Conservation (phyloP, 1,140 invertebrate genomes). For the Armadillidium nasatum region DNA sequence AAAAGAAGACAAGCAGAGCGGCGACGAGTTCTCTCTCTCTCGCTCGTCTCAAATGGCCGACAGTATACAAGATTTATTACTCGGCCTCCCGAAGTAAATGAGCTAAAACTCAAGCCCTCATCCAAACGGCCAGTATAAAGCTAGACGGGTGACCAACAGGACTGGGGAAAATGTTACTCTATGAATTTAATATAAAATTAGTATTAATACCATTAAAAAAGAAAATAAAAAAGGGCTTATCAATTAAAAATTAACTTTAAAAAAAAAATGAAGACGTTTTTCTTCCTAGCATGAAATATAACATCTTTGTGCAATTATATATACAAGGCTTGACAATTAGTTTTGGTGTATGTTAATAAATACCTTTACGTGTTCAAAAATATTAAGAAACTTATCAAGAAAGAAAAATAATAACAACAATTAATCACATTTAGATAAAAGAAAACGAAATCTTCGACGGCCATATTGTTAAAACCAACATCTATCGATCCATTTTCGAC, state of each 20-base stretch:
- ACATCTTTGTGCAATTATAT: neutral
- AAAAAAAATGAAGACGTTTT: neutral
- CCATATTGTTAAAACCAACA: constrained; percentile 4
- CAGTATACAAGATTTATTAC: constrained; percentile 11
- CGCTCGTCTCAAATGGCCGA: constrained; percentile 1
- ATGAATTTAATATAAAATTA: neutral
- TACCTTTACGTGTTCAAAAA: too few species aligned
- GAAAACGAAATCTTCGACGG: neutral
- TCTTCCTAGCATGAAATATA: neutral
- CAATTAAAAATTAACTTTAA: too few species aligned
- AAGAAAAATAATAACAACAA: neutral
- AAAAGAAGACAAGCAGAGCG: too few species aligned
- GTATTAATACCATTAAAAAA: neutral
- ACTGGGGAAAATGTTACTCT: neutral
- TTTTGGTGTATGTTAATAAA: too few species aligned
- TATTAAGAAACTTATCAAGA: neutral
- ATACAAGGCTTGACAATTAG: neutral
- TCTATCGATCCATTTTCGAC: constrained; percentile 6
- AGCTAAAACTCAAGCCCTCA: constrained; percentile 7
- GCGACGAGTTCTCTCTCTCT: neutral
- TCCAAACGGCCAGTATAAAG: constrained; percentile 11
- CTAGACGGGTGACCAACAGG: constrained; percentile 4
- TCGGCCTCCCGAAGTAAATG: neutral
- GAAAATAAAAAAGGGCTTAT: neutral
- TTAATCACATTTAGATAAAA: neutral